These are phyloP conservation scores for Cnemophilus loriae DNA, from an alignment of 2,113 vertebrate species.

Conservation along the genomic window DNA sequence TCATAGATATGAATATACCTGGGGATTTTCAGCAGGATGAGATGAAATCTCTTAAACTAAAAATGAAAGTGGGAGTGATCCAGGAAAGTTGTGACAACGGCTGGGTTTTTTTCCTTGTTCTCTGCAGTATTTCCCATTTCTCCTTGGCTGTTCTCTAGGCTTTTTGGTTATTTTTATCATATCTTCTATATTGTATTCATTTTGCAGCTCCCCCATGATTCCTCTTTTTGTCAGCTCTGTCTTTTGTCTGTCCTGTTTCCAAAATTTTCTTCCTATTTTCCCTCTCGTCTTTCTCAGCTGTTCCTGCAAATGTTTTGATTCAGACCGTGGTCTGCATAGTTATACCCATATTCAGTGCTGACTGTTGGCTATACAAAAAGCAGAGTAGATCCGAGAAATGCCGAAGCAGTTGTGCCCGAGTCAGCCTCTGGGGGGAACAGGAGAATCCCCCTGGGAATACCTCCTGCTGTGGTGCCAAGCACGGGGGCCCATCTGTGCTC, in stretches of 20 bases:
- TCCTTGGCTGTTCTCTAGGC: neutral
- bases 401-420: slow-evolving; percentile 39
- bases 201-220: neutral
- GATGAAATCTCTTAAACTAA: neutral
- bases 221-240: neutral
- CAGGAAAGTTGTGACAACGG: neutral
- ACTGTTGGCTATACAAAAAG: neutral
- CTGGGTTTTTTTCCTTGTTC: neutral
- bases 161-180: neutral
- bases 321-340: neutral
- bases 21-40: neutral
- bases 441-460: neutral
- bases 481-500: neutral
- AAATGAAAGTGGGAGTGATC: neutral
- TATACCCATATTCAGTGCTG: neutral
- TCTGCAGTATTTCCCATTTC: neutral
- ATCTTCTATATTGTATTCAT: neutral
- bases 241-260: neutral
- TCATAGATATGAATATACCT: neutral
- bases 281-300: neutral
- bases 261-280: neutral
- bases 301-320: neutral
- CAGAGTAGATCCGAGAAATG: neutral
- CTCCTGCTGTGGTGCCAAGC: neutral
- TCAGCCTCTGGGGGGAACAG: neutral